Conservation (phyloP, 2,113 vertebrate genomes). For the Platysteira castanea region DNA sequence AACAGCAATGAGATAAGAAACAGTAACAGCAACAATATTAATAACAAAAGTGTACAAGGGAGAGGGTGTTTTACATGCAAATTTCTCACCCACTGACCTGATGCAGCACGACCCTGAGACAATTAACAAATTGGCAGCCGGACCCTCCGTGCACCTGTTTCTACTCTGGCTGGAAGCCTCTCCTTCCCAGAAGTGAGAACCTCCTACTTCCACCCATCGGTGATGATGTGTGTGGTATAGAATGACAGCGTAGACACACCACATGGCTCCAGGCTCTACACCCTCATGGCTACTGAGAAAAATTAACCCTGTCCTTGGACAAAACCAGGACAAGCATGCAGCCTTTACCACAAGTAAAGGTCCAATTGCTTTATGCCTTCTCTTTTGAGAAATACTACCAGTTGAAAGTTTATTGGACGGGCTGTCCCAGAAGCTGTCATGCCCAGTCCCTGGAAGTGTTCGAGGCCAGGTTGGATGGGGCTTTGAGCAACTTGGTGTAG, state of each 20-base stretch:
- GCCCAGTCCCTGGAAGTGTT: not conserved
- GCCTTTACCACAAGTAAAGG: not conserved
- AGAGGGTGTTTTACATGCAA: not conserved
- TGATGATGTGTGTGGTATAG: no score
- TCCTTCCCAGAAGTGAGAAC: not conserved
- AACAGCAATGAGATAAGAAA: not conserved
- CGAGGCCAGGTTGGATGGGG: not conserved
- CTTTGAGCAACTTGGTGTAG: not conserved
- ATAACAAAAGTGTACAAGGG: not conserved
- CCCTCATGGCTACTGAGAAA: not conserved
- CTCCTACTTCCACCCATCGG: not conserved
- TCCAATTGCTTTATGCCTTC: not conserved
- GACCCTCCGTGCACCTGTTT: not conserved
- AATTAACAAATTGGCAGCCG: rapidly evolving
- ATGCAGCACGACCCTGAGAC: not conserved
- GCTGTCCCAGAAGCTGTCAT: not conserved
- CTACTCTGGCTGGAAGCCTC: not conserved
- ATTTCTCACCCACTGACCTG: not conserved
- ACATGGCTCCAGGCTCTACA: not conserved
- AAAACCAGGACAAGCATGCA: not conserved
- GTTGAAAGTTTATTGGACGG: not conserved
- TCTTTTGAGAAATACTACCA: not conserved
- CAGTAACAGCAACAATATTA: not conserved
- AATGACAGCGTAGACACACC: rapidly evolving
- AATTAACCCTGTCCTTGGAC: not conserved